Evolutionary conservation across 2,888 invertebrate species (phyloP), one percentile per base, ranked within the genome.

Genomic region (Teinopalpus imperialis): DNA sequence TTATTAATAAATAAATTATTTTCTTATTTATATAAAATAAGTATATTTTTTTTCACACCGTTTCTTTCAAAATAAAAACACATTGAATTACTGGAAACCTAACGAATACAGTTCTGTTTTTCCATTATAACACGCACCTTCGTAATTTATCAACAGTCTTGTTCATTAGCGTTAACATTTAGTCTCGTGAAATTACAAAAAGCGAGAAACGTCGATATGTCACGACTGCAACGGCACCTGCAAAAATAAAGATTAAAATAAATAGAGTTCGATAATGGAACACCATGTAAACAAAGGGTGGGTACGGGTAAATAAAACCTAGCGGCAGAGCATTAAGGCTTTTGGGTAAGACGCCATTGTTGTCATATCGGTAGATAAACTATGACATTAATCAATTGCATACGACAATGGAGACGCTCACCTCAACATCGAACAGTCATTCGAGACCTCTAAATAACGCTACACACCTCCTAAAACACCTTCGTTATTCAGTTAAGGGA

Each of bases 281-380:
- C 82, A 83, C 64, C 78, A 73, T 85, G 66, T 83, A 70, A 51
- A 65, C 59, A 61, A 53, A 67, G 64, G 69, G 66, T 73, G 67
- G 61, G 63, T 65, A 55, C 61, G 59, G 56, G 72, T 77, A 76
- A 77, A 79, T 81, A 78, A 74, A 80, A 77, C 71, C 72, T 80
- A 77, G 68, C 71, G 69, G 66, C n/a, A 75, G 73, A 67, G 70
- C 78, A 81, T 80, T 79, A 80, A 72, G 73, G 78, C 72, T 74
- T 79, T 81, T 77, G 74, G 73, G 77, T 74, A 79, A 78, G 81
- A 75, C 74, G 66, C 69, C 73, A 87, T 87, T 85, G 86, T 87
- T 83, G 81, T 83, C 81, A 79, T 81, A 86, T 85, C 81, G 67
- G 74, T 82, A 82, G 82, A 86, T 86, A 85, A 83, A 83, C 83